Conservation (phyloP, 2,797 vertebrate genomes). For the Propithecus deckenii region DNA sequence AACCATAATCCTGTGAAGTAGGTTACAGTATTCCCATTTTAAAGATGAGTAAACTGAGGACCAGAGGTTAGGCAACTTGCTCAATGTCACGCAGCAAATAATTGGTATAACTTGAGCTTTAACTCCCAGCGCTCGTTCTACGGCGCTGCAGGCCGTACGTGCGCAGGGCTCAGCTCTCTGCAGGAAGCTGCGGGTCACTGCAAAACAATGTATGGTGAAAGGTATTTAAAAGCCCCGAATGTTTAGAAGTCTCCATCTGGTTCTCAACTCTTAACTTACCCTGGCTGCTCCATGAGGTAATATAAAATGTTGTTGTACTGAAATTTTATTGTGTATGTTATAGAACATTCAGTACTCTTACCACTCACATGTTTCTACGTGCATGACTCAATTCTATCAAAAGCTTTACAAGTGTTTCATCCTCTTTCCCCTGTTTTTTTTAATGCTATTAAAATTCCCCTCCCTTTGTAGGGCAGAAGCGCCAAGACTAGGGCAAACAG, state of each 20-base stretch:
- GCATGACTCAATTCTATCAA: not conserved
- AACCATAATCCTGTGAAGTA: not conserved
- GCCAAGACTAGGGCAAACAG: conserved; percentile 12
- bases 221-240: not conserved
- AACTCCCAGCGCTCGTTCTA: not conserved
- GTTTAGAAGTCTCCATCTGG: not conserved
- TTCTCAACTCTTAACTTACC: not conserved
- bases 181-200: not conserved
- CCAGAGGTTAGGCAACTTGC: not conserved
- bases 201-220: not conserved
- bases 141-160: not conserved
- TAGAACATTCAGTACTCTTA: not conserved
- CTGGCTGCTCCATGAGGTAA: not conserved
- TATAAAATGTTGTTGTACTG: not conserved
- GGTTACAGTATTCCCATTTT: not conserved
- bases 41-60: not conserved
- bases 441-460: not conserved
- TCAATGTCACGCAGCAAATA: not conserved
- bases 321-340: not conserved
- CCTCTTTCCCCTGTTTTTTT: not conserved
- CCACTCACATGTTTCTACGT: not conserved
- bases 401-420: not conserved
- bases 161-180: not conserved
- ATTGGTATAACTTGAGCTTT: not conserved
- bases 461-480: not conserved